These are phyloP conservation scores for Gymnoscelis rufifasciata DNA, from an alignment of 2,888 invertebrate species.

Conservation along the genomic window DNA sequence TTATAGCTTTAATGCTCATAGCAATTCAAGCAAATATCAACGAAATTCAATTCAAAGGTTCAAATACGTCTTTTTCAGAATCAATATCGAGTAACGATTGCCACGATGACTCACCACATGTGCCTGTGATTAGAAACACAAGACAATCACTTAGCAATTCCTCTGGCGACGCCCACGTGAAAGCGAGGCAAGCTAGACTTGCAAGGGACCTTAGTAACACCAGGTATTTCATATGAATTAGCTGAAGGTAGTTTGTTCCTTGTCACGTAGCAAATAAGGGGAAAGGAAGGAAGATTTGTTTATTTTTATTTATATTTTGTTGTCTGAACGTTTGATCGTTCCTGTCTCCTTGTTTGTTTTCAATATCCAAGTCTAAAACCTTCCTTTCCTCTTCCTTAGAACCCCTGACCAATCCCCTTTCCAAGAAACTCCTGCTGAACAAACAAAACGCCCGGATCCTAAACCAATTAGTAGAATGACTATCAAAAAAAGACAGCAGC, in stretches of 20 bases:
- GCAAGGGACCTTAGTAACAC: slow-evolving; percentile 67
- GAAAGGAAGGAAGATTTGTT: slow-evolving; percentile 66
- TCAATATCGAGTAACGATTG: slow-evolving; percentile 68
- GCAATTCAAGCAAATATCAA: too few relatives aligned
- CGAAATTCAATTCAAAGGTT: not conserved
- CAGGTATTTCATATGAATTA: slow-evolving; percentile 45
- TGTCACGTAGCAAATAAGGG: slow-evolving; percentile 66
- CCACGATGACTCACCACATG: slow-evolving; percentile 64
- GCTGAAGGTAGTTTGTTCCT: not conserved
- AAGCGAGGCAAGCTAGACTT: slow-evolving; percentile 68
- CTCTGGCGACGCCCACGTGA: slow-evolving; percentile 64
- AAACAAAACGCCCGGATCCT: too few relatives aligned
- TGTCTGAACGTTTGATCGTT: slow-evolving; percentile 37
- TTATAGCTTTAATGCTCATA: too few relatives aligned
- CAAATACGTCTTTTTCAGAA: slow-evolving; percentile 51
- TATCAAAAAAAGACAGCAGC: slow-evolving; percentile 54
- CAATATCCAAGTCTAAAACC: slow-evolving; percentile 37
- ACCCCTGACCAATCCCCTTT: slow-evolving; percentile 47
- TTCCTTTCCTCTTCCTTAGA: slow-evolving; percentile 74
- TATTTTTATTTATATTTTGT: slow-evolving; percentile 26
- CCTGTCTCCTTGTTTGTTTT: slow-evolving; percentile 76
- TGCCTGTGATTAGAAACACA: slow-evolving; percentile 64
- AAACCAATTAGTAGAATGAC: slow-evolving; percentile 46
- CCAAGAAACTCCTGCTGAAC: slow-evolving; percentile 53
- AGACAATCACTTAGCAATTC: slow-evolving; percentile 53